Evolutionary conservation across 2,113 vertebrate genomes (phyloP).

Genomic region (Xiphias gladius): DNA sequence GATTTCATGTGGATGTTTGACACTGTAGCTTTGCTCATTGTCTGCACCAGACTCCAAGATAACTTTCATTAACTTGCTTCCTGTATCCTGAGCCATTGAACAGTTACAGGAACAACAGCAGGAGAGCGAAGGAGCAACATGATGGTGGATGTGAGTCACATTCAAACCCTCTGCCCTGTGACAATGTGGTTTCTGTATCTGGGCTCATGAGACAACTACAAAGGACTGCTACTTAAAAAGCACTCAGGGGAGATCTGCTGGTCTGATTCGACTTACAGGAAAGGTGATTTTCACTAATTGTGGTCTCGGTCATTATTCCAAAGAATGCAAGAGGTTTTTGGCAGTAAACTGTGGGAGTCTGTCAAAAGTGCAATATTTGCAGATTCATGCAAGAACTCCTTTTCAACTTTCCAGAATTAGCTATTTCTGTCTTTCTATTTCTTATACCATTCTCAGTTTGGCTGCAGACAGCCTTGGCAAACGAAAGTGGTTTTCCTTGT

Average conservation of each 20-base stretch:
- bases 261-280: constrained; percentile 29
- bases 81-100: constrained; percentile 10
- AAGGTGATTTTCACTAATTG: constrained; percentile 45
- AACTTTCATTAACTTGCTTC: constrained; percentile 19
- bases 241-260: constrained; percentile 22
- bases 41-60: background rate
- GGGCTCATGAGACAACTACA: constrained; percentile 15
- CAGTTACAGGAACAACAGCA: constrained; percentile 11
- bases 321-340: constrained; percentile 33
- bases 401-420: constrained; percentile 16
- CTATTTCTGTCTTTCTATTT: constrained; percentile 17
- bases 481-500: constrained; percentile 28
- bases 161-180: constrained; percentile 28
- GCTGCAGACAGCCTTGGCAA: constrained; percentile 1
- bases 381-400: constrained; percentile 39
- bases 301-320: constrained; percentile 6
- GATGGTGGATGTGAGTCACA: constrained; percentile 69
- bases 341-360: constrained; percentile 22
- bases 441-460: background rate
- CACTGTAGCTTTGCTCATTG: background rate
- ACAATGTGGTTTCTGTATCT: constrained; percentile 51
- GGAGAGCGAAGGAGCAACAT: constrained; percentile 17
- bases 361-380: constrained; percentile 41
- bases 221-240: constrained; percentile 29
- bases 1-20: background rate